Evolutionary conservation across 1,140 invertebrate genomes (phyloP), one percentile per base, ranked within the genome.

Genomic region (Pseudomyrmex pallidus): DNA sequence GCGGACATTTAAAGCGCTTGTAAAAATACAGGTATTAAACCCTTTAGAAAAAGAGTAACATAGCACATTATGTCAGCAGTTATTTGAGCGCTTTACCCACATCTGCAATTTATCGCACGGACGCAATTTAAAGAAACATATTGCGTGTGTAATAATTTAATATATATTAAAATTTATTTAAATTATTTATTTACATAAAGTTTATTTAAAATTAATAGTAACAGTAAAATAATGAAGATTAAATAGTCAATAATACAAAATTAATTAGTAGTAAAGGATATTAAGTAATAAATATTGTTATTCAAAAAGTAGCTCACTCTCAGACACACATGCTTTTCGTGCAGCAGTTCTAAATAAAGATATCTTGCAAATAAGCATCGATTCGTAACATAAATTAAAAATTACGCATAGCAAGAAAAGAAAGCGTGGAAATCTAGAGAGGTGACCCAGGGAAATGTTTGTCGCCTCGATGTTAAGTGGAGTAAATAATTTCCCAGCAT

Each of bases 391-490:
- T 22, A 70, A 87, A 82, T 57, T 64, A 85, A 82, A 84, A 62
- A 59, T 87, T 87, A 88, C 82, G 80, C 48, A 25, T 61, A 62
- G 83, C 84, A 77, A 88, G 76, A 70, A 76, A 88, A 87, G 22
- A n/a, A n/a, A 54, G 50, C 66, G 54, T 74, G 74, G 85, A 85
- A 82, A 59, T 44, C 2, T 85, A 61, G 20, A 70, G 76, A 82
- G 57, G 44, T 67, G 50, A 46, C 50, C 77, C 63, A 68, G 85
- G 72, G 63, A 80, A 85, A 86, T 70, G 68, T 82, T 91, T 90
- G 91, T 93, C 90, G 87, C 91, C 89, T 90, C 90, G 86, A 90
- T 93, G 89, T 90, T 93, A 92, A 93, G 87, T 92, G 86, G 90
- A 88, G 89, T 93, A 88, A 90, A 90, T 90, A 89, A 89, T 92